Conservation (phyloP, 64 coral and sea anemone genomes). For the Exaiptasia diaphana region DNA sequence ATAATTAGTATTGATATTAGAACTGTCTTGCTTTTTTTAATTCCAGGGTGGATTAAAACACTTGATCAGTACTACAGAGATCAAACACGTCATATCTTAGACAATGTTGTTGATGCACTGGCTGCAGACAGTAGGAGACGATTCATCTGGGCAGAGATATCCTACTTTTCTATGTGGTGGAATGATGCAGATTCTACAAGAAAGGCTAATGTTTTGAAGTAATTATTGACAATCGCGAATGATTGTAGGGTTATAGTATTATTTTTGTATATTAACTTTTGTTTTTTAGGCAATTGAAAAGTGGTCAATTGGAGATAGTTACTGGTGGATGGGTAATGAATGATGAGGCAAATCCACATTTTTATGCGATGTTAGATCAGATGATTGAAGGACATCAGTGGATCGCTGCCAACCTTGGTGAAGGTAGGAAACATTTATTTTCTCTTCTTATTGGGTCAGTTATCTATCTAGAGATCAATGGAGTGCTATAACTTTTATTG, state of each 20-base stretch:
- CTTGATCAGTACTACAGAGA: conserved; percentile 80
- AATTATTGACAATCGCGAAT: neutral
- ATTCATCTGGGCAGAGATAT: conserved; percentile 99
- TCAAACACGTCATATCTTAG: conserved; percentile 81
- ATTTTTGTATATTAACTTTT: neutral
- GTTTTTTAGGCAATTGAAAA: conserved; percentile 52
- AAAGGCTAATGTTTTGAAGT: conserved; percentile 72
- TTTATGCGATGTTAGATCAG: conserved; percentile 94
- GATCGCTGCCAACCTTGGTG: conserved; percentile 73
- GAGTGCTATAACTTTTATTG: neutral
- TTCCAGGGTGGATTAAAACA: conserved; percentile 95
- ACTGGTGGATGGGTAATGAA: conserved; percentile 99
- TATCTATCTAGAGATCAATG: neutral
- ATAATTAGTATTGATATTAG: too few relatives aligned
- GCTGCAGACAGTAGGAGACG: conserved; percentile 62
- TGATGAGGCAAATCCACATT: conserved; percentile 97
- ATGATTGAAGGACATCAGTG: conserved; percentile 98
- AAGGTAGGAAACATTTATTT: neutral
- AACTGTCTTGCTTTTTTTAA: too few relatives aligned
- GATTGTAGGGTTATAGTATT: neutral
- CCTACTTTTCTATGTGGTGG: conserved; percentile 99
- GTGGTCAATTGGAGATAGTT: conserved; percentile 90
- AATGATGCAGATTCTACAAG: conserved; percentile 54
- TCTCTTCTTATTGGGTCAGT: too few relatives aligned
- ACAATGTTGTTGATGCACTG: conserved; percentile 87